These are phyloP conservation scores for Atta cephalotes DNA, from an alignment of 1,140 invertebrate genomes.

Conservation along the genomic window DNA sequence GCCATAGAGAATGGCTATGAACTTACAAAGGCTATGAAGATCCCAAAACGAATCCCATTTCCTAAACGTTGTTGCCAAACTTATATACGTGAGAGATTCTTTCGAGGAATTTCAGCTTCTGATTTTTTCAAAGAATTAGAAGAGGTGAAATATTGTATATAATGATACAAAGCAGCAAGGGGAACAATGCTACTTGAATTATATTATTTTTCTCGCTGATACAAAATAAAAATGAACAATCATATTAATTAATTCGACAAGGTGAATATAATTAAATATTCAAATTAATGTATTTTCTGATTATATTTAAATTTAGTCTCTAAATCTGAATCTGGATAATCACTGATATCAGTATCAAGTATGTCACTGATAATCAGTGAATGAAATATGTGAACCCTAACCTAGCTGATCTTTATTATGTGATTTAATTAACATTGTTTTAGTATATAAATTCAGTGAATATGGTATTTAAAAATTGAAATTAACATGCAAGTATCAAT, in stretches of 20 bases:
- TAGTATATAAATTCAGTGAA: too few species aligned
- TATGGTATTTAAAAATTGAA: too few species aligned
- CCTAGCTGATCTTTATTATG: too few species aligned
- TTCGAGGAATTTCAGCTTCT: slow-evolving; percentile 5
- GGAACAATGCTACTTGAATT: not conserved
- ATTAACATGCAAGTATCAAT: too few species aligned
- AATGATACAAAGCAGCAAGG: not conserved
- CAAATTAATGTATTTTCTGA: not conserved
- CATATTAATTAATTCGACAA: not conserved
- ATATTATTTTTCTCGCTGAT: not conserved
- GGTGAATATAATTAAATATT: not conserved
- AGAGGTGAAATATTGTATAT: slow-evolving; percentile 48
- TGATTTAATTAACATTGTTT: too few species aligned
- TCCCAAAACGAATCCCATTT: slow-evolving; percentile 61
- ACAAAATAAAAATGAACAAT: not conserved
- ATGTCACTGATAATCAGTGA: too few species aligned
- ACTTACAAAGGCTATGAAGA: slow-evolving; percentile 67
- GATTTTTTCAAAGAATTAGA: slow-evolving; percentile 70
- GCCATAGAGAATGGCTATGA: slow-evolving; percentile 75
- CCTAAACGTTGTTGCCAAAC: slow-evolving; percentile 73
- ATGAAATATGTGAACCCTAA: too few species aligned
- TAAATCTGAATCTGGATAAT: too few species aligned
- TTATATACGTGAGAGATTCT: slow-evolving; percentile 51
- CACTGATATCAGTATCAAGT: too few species aligned
- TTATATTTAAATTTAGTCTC: not conserved